Evolutionary conservation across 2,797 vertebrate species (phyloP).

Genomic region (Brotula barbata): DNA sequence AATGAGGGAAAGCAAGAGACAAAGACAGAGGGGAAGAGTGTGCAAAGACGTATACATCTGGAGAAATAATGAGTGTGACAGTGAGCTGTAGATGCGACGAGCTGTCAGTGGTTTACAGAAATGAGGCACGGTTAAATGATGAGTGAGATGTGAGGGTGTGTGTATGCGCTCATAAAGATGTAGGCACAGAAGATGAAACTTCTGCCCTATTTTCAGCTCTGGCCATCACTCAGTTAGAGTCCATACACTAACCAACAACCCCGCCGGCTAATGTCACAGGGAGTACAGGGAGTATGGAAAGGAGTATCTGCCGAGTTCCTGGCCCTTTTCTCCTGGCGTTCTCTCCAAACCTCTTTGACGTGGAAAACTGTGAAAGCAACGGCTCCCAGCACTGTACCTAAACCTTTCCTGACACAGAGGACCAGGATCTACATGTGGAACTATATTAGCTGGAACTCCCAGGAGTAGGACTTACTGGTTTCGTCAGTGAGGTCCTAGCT

Average conservation of each 20-base stretch:
- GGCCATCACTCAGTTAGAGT: conserved; percentile 33
- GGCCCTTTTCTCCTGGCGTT: conserved; percentile 7
- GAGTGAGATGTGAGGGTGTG: conserved; percentile 19
- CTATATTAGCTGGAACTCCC: too few relatives aligned
- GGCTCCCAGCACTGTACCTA: too few relatives aligned
- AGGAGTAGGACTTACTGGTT: too few relatives aligned
- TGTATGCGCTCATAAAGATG: conserved; percentile 18
- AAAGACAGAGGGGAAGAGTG: conserved; percentile 3
- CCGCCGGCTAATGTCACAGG: conserved; percentile 12
- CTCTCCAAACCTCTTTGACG: too few relatives aligned
- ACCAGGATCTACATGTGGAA: too few relatives aligned
- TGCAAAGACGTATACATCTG: conserved; percentile 43
- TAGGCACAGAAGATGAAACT: conserved; percentile 19
- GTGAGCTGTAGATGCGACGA: conserved; percentile 48
- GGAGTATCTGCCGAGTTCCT: conserved; percentile 14
- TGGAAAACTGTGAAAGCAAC: too few relatives aligned
- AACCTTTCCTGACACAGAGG: too few relatives aligned
- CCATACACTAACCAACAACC: conserved; percentile 3
- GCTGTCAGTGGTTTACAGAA: conserved; percentile 45
- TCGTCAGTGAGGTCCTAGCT: too few relatives aligned
- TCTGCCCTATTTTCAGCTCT: conserved; percentile 27
- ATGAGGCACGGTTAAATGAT: conserved; percentile 39
- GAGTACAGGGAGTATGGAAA: conserved; percentile 14
- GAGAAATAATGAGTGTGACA: conserved; percentile 61
- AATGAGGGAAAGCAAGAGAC: neutral